Conservation (phyloP, 2,797 vertebrate genomes). For the Diplodus sargus region DNA sequence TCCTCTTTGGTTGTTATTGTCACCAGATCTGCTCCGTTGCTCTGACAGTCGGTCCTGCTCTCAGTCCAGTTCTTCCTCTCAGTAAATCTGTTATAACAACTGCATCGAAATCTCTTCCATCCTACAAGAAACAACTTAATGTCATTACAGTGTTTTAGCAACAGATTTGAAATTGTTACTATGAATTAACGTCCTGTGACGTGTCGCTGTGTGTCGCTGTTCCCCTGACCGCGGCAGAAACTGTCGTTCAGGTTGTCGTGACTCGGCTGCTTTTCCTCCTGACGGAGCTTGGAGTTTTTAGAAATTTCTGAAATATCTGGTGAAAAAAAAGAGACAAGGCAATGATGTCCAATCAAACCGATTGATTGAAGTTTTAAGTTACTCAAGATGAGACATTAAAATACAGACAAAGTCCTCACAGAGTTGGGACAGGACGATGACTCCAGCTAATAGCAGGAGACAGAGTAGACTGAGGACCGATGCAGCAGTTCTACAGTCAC, state of each 20-base stretch:
- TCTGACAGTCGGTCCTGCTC: slow-evolving; percentile 34
- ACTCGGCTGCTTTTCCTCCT: no score
- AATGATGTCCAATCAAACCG: neutral
- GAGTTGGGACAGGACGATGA: neutral
- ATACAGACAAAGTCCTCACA: slow-evolving; percentile 26
- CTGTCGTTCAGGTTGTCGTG: rapidly evolving
- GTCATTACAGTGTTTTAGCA: neutral
- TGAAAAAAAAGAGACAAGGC: neutral
- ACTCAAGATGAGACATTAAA: neutral
- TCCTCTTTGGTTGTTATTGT: rapidly evolving
- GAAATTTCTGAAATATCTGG: neutral
- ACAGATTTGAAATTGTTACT: neutral
- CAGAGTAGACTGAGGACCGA: slow-evolving; percentile 31
- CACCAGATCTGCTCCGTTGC: slow-evolving; percentile 30
- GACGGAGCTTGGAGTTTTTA: no score
- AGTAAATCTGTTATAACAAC: slow-evolving; percentile 38
- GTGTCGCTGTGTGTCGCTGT: neutral
- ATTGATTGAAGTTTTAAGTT: neutral
- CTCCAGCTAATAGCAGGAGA: slow-evolving; percentile 10
- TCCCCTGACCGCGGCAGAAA: rapidly evolving
- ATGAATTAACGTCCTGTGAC: no score
- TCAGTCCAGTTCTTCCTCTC: slow-evolving; percentile 4
- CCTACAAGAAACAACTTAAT: neutral
- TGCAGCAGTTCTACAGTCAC: rapidly evolving
- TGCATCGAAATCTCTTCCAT: neutral